These are phyloP conservation scores for Neoarius graeffei DNA, from an alignment of 2,113 vertebrate genomes.

Conservation along the genomic window DNA sequence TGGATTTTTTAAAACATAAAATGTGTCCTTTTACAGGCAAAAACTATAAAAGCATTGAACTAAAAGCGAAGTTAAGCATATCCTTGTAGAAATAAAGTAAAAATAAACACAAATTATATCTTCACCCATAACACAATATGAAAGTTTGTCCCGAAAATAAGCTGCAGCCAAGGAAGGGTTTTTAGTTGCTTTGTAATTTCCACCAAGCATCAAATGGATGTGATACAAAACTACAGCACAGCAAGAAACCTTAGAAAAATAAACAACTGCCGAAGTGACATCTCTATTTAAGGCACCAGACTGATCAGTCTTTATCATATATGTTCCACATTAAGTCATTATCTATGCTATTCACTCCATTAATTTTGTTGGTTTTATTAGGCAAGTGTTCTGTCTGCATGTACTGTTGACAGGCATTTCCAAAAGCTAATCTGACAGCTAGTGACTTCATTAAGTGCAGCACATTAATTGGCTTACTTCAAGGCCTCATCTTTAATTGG, in stretches of 20 bases:
- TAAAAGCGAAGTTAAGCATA: background rate
- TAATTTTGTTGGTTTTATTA: constrained; percentile 96
- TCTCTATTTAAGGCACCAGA: constrained; percentile 84
- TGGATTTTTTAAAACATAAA: background rate
- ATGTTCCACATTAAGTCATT: constrained; percentile 96
- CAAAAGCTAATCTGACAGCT: constrained; percentile 94
- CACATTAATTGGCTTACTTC: constrained; percentile 96
- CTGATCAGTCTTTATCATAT: constrained; percentile 82
- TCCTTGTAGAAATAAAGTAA: background rate
- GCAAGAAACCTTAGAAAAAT: constrained; percentile 58
- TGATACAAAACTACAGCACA: constrained; percentile 53
- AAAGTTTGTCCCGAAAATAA: background rate
- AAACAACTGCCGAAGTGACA: constrained; percentile 80
- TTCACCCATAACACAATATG: background rate
- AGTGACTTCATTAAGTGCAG: constrained; percentile 94
- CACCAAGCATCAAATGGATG: background rate
- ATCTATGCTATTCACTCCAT: constrained; percentile 92
- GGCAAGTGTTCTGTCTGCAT: constrained; percentile 79
- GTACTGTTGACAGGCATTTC: constrained; percentile 85
- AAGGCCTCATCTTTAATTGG: constrained; percentile 92
- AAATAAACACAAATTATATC: background rate
- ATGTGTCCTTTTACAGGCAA: background rate
- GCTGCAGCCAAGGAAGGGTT: background rate
- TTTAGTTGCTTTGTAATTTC: background rate
- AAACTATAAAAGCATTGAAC: background rate